phyloP scores from a whole-genome alignment of 2,888 invertebrate genomes.

The Deilephila elpenor region DNA sequence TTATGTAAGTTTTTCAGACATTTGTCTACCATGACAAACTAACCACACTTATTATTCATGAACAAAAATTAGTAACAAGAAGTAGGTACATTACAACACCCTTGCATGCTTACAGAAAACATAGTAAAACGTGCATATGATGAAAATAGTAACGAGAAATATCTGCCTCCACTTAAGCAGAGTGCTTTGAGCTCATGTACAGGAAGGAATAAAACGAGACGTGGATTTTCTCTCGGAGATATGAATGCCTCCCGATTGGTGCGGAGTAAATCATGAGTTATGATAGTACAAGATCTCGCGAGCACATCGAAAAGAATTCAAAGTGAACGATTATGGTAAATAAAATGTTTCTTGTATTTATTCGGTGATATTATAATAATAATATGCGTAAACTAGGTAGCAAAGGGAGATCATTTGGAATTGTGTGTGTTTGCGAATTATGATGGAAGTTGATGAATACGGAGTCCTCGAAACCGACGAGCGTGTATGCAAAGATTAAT shows the following conservation, averaged over 20 bases:
- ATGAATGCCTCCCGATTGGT: constrained; percentile 24
- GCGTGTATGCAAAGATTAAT: too few relatives aligned
- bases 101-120: background rate
- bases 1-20: too few relatives aligned
- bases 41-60: background rate
- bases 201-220: constrained; percentile 2
- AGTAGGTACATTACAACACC: too few relatives aligned
- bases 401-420: too few relatives aligned
- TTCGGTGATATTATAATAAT: too few relatives aligned
- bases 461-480: too few relatives aligned
- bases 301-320: background rate
- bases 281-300: background rate
- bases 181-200: background rate
- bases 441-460: too few relatives aligned
- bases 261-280: constrained; percentile 12
- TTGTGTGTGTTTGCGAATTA: too few relatives aligned
- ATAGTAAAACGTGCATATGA: background rate
- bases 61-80: background rate
- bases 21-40: too few relatives aligned
- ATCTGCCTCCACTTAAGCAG: constrained; percentile 10
- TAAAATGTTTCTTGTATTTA: too few relatives aligned
- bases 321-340: background rate
- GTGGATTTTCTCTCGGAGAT: background rate
- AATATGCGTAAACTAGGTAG: too few relatives aligned
- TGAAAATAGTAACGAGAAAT: background rate